Base-by-base conservation (phyloP, 2,888 invertebrate species). In the Athalia rosae region DNA sequence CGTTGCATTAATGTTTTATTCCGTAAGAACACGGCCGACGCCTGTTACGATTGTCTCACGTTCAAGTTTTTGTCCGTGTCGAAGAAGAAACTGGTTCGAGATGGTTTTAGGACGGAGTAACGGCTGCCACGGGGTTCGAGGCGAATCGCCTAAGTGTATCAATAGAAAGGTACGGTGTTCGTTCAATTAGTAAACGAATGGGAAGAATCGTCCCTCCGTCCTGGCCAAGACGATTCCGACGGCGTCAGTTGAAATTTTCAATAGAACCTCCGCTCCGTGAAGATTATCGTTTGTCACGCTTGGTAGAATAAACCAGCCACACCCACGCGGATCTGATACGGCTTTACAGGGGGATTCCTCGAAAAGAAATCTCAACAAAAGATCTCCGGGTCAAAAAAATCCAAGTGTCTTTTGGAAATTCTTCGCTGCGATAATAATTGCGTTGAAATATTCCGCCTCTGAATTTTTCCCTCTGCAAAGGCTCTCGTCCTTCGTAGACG, bases 221-320 rank as follows among this genome's bases (percentile, higher is more conserved):
- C 28, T 1, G 7, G 47, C 13, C 13, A 47, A 64, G 15, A 64
- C 47, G 64, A 47, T 47, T 47, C 47, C 47, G 64, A 47, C 47
- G 15, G 64, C 47, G 47, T 64, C n/a, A 45, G 13, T 15, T 47
- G 47, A 64, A 64, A 64, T 64, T 47, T 64, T 64, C 64, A 64
- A 64, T 64, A 47, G 64, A 64, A 64, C 13, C 47, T 47, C 64
- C 47, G 64, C 64, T 45, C 13, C 64, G 47, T 64, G 47, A 64
- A 64, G 64, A 64, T 64, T 64, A 64, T 64, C 64, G 64, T 64
- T 64, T 64, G 64, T 64, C 64, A 64, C 64, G 64, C 64, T 64
- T 47, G 47, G 64, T 64, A 45, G 64, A 47, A 64, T 64, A 64
- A 28, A 28, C 28, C 28, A 28, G 45, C 64, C 64, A 64, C 8